Conservation (phyloP, 2,797 vertebrate genomes). For the Cynodonichthys magdalenae region DNA sequence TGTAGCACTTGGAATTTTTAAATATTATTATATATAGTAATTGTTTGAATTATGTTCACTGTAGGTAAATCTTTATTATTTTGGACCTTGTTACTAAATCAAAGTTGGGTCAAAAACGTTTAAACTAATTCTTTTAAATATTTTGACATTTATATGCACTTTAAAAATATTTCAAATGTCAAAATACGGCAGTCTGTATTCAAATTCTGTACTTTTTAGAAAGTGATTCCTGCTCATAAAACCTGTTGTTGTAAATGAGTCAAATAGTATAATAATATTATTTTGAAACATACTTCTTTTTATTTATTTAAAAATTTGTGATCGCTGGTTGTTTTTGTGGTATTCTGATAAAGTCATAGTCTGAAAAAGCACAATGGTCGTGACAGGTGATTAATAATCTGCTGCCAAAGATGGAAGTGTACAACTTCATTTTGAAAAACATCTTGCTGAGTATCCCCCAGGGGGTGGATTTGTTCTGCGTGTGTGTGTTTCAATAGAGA, state of each 20-base stretch:
- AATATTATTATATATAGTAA: no score
- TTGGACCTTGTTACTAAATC: not conserved
- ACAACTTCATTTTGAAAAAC: constrained; percentile 54
- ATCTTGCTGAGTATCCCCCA: constrained; percentile 71
- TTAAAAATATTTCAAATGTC: not conserved
- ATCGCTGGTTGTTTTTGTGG: no score
- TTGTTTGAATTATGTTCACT: not conserved
- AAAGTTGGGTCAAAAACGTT: not conserved
- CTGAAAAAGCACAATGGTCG: not conserved
- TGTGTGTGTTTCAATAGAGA: constrained; percentile 31
- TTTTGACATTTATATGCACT: not conserved
- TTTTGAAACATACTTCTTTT: not conserved
- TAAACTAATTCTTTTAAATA: not conserved
- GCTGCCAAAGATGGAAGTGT: constrained; percentile 25
- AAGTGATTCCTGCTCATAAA: not conserved
- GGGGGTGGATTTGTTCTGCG: constrained; percentile 53
- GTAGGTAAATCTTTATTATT: not conserved
- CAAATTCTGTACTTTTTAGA: not conserved
- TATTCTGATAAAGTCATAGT: not conserved
- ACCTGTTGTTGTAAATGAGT: not conserved
- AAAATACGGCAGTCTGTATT: no score
- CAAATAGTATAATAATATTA: not conserved
- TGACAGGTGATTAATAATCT: constrained; percentile 30
- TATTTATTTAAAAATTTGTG: not conserved
- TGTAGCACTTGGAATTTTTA: not conserved